phyloP scores from a whole-genome alignment of 1,140 invertebrate species.

The Mactra quadrangularis region DNA sequence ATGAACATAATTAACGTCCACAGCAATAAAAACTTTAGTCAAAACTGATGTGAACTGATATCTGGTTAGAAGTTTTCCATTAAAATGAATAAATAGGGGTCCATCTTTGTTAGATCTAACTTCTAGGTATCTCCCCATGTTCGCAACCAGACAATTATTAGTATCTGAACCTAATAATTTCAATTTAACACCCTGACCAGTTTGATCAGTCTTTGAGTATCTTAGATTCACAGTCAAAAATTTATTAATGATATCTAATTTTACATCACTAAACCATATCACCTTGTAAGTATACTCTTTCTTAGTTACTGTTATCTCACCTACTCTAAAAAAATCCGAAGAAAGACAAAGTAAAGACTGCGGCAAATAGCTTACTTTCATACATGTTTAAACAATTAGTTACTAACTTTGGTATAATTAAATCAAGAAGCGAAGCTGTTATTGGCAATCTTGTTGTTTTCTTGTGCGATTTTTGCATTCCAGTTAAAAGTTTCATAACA shows the following conservation, averaged over 20 bases:
- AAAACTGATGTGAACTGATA: slow-evolving; percentile 30
- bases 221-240: not conserved
- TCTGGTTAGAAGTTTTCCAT: not conserved
- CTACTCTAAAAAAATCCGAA: not conserved
- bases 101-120: not conserved
- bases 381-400: not conserved
- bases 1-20: not conserved
- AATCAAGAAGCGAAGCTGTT: not conserved
- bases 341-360: slow-evolving; percentile 10
- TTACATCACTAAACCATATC: not conserved
- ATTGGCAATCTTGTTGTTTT: not conserved
- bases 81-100: slow-evolving; percentile 13
- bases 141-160: not conserved
- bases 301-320: not conserved
- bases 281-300: not conserved
- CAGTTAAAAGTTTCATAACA: no score
- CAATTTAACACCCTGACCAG: not conserved
- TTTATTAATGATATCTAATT: not conserved
- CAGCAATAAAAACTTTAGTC: not conserved
- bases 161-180: not conserved
- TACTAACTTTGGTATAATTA: not conserved
- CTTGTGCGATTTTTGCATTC: not conserved
- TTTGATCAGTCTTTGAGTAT: slow-evolving; percentile 37
- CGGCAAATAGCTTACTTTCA: not conserved
- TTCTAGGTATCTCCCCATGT: not conserved